phyloP scores from a whole-genome alignment of 1,140 invertebrate species.

The Agraylea sexmaculata region DNA sequence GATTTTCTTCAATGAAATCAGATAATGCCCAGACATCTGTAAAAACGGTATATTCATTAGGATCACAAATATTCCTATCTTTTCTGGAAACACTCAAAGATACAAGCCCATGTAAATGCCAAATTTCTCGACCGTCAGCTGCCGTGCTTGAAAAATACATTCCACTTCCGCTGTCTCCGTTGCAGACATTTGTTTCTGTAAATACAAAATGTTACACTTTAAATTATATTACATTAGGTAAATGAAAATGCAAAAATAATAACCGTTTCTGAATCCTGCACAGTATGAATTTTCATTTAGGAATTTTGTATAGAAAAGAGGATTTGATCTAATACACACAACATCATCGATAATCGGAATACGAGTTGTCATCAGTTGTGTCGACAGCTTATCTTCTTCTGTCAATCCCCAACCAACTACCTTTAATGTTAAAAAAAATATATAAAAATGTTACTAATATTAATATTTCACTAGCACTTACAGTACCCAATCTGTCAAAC shows the following conservation, averaged over 20 bases:
- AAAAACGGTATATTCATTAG: conserved; percentile 25
- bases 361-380: conserved; percentile 22
- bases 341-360: conserved; percentile 26
- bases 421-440: no score
- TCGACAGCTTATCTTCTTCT: conserved; percentile 22
- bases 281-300: conserved; percentile 27
- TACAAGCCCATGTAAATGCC: conserved; percentile 26
- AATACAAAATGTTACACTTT: not conserved
- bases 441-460: no score
- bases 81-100: conserved; percentile 22
- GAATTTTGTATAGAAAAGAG: conserved; percentile 26
- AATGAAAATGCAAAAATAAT: conserved; percentile 10
- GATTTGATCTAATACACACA: conserved; percentile 26
- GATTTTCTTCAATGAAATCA: conserved; percentile 22
- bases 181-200: conserved; percentile 24
- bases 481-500: conserved; percentile 27
- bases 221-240: not conserved
- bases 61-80: conserved; percentile 24
- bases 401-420: conserved; percentile 32
- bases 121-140: conserved; percentile 13
- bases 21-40: conserved; percentile 24
- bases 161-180: conserved; percentile 30
- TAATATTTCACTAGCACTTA: no score
- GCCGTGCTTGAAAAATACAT: conserved; percentile 22
- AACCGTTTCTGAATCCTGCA: conserved; percentile 28